phyloP scores from a whole-genome alignment of 2,797 vertebrate genomes.

The Pangasius djambal region DNA sequence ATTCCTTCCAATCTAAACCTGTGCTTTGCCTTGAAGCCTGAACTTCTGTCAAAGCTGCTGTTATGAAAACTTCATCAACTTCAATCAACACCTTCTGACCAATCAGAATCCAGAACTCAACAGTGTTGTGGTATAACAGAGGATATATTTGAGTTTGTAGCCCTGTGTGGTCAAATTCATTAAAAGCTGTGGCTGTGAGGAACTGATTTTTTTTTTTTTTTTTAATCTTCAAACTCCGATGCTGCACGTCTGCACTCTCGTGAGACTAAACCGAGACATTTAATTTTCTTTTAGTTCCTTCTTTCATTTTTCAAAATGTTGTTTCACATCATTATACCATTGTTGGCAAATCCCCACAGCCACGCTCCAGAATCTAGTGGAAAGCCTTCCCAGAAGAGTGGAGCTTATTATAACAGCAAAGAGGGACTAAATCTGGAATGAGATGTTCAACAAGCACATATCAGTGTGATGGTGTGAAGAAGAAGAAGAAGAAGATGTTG shows the following conservation, averaged over 20 bases:
- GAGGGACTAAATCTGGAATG: background rate
- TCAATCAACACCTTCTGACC: background rate
- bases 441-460: background rate
- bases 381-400: background rate
- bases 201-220: background rate
- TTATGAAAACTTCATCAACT: background rate
- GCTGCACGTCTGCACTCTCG: background rate
- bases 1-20: too few relatives aligned
- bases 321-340: background rate
- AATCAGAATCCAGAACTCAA: background rate
- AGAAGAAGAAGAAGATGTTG: too few relatives aligned
- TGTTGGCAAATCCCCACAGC: background rate
- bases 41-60: background rate
- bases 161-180: background rate
- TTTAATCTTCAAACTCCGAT: background rate
- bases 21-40: background rate
- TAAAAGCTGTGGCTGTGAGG: background rate
- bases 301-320: background rate
- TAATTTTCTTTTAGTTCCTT: background rate
- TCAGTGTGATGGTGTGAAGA: background rate
- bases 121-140: background rate
- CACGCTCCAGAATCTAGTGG: background rate
- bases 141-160: background rate
- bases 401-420: too few relatives aligned
- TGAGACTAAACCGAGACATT: background rate